Conservation (phyloP, 1,140 invertebrate genomes). For the Drosophila leontia region DNA sequence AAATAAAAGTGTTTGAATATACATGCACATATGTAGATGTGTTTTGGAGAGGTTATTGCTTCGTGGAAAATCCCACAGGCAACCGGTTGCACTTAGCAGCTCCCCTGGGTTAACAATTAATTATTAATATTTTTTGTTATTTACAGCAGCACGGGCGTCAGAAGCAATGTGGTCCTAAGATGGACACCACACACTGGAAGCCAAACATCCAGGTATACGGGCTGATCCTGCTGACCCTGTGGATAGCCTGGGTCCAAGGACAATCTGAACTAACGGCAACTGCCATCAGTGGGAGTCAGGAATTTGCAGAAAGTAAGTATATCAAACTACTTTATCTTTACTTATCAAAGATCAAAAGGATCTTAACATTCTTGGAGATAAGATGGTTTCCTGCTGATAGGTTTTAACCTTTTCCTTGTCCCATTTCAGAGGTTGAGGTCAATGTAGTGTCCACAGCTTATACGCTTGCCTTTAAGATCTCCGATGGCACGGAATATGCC, state of each 20-base stretch:
- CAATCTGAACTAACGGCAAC: constrained; percentile 7
- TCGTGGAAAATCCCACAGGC: constrained; percentile 27
- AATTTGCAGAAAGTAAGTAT: constrained; percentile 33
- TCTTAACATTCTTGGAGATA: too few relatives aligned
- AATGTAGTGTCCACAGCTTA: constrained; percentile 44
- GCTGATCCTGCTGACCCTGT: constrained; percentile 34
- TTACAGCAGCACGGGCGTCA: constrained; percentile 19
- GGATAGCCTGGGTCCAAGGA: constrained; percentile 33
- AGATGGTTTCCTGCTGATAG: too few relatives aligned
- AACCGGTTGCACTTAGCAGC: constrained; percentile 35
- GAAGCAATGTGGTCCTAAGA: constrained; percentile 68
- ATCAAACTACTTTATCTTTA: background rate
- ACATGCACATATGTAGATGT: background rate
- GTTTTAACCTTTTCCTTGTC: background rate
- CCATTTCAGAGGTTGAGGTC: constrained; percentile 36
- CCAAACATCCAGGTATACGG: constrained; percentile 28
- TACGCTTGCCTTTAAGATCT: constrained; percentile 54
- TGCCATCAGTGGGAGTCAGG: constrained; percentile 13
- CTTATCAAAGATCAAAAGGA: background rate
- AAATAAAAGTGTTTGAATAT: constrained; percentile 18
- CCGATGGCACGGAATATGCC: constrained; percentile 42
- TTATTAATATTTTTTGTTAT: constrained; percentile 27
- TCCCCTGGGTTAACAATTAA: background rate
- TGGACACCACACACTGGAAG: constrained; percentile 39
- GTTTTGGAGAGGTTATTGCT: constrained; percentile 34